Evolutionary conservation across 2,797 vertebrate species (phyloP), one percentile per base, ranked within the genome.

Genomic region (Mionectes olivaceus): DNA sequence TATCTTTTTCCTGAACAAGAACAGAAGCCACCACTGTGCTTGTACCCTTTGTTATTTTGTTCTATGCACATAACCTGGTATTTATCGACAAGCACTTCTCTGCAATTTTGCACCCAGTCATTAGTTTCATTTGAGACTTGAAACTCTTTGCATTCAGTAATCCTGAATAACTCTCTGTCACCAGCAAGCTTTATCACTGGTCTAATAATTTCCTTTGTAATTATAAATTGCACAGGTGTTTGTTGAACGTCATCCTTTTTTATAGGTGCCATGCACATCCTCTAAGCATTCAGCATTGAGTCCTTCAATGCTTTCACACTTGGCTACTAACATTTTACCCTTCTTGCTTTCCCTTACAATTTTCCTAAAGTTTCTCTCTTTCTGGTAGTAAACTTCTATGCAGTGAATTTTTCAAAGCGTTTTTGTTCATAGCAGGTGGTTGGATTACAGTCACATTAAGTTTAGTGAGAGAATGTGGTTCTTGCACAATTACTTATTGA

Each of bases 401-500:
- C 35, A 32, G 59, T 30, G 16, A 44, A 30, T 59, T 87, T 94
- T 79, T 61, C 9, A 50, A 35, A 90, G 28, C 61, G 16, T 83
- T 94, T 89, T 88, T 74, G 18, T 80, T 88, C 68, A 60, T 64
- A 52, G 56, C 33, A 86, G 67, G 79, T 75, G 16, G 28, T 88
- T 94, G 1, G 2, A 87, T 88, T 87, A 55, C 0, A 3, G 35
- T 43, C n/a, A 47, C 55, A 65, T 75, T 71, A 86, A 50, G n/a
- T 57, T 35, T 69, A 91, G 60, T 41, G 63, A 47, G 18, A 76
- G 22, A 74, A 70, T 37, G 41, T 76, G 35, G 25, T 56, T 84
- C 63, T 59, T 91, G n/a, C 44, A 70, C 81, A 76, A 61, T 90
- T 90, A 70, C 52, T 96, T 95, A 94, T 77, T 94, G 83, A 94